Conservation (phyloP, 2,113 vertebrate genomes). For the Hemichromis elongatus region DNA sequence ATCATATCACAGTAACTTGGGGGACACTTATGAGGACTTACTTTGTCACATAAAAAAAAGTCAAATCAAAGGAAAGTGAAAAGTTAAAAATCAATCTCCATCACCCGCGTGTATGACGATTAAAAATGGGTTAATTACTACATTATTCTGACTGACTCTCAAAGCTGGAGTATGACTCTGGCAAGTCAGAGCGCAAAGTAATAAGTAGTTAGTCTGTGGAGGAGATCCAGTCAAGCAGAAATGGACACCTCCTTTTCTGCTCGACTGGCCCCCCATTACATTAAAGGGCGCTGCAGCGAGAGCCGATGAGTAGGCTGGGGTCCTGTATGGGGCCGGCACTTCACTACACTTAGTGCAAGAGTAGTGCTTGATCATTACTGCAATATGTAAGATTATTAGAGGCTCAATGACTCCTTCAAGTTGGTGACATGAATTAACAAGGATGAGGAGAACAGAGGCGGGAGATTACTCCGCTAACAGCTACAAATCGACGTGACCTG, state of each 20-base stretch:
- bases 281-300: constrained; percentile 35
- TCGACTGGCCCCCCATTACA: constrained; percentile 45
- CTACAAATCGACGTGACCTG: not conserved
- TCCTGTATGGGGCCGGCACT: constrained; percentile 15
- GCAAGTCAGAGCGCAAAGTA: not conserved
- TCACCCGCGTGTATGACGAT: not conserved
- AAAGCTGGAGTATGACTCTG: not conserved
- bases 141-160: not conserved
- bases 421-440: constrained; percentile 1
- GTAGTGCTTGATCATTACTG: constrained; percentile 23
- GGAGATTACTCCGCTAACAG: not conserved
- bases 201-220: not conserved
- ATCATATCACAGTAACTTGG: constrained; percentile 5
- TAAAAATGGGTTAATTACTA: constrained; percentile 6
- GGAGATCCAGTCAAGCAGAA: constrained; percentile 18
- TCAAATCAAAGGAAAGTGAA: not conserved
- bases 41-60: not conserved
- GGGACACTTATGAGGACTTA: not conserved
- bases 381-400: constrained; percentile 25
- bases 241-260: constrained; percentile 31
- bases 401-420: constrained; percentile 9
- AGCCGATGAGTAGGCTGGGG: constrained; percentile 22
- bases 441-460: not conserved
- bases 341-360: not conserved
- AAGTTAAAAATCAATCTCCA: not conserved